Evolutionary conservation across 2,888 invertebrate species (phyloP), one percentile per base, ranked within the genome.

Genomic region (Magallana nippona): DNA sequence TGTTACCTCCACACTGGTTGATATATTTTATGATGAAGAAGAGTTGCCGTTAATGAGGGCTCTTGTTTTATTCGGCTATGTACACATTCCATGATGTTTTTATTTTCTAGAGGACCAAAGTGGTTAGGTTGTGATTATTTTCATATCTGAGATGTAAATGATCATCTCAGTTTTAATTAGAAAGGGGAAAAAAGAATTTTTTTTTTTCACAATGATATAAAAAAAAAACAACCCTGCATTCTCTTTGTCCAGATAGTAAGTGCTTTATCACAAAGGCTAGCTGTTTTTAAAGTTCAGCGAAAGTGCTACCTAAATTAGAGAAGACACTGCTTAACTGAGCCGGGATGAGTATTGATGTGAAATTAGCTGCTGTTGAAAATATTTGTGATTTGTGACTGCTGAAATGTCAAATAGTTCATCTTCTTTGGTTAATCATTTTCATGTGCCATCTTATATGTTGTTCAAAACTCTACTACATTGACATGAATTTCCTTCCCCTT

Each of bases 361-460:
- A 27, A 22, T 5, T 3, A 27, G 71, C 71, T 71, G 71, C 71
- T 71, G 71, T 71, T 27, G 27, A 71, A 71, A 19, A 22, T 15
- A 27, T 71, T 71, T 71, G 71, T 71, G 71, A 71, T 71, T 71
- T 27, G 27, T 71, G 71, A 71, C 71, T 71, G 71, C 71, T 71
- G 71, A 71, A 15, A 71, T 71, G 71, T 71, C 71, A 27, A 60
- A 60, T 63, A 19, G 13, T 63, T 63, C 63, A 63, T 63, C 27
- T 63, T 63, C 22, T 13, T 22, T 22, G 13, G 27, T 71, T 71
- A 27, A 5, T 71, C 32, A 71, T 71, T 2, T 71, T 13, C n/a
- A 27, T 32, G 71, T 71, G 71, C 27, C 71, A 71, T 71, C 60
- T n/a, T 17, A 60, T 60, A n/a, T 32, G 22, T 10, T 63, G 27